Evolutionary conservation across 1,140 invertebrate genomes (phyloP), one percentile per base, ranked within the genome.

Genomic region (Aphaenogaster floridana): DNA sequence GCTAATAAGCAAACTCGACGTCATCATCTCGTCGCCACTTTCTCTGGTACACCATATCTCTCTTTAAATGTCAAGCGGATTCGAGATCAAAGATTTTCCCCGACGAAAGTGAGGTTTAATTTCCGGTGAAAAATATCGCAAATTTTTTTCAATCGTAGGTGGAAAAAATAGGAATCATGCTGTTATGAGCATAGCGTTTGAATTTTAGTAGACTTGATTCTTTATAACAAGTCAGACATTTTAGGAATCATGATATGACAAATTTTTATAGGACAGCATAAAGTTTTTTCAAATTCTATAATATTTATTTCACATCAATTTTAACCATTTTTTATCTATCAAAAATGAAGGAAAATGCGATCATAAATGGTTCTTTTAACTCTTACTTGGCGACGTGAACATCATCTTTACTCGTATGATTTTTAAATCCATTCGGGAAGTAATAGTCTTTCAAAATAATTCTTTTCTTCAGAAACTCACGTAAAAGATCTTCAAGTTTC

Each of bases 1-100:
- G 92, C 94, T 95, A 42, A 54, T 88, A 90, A 90, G 86, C 66
- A 17, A 74, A 21, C 50, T 11, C 66, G 48, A 59, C 50, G 50
- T 59, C 72, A 69, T 72, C 68, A 48, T 59, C 59, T 83, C n/a
- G 42, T 64, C 36, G 68, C 54, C 42, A 61, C 61, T 77, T 79
- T 86, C 48, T 80, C 84, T 68, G 48, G 36, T 86, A 66, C 28
- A 61, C 21, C 68, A 39, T 83, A 72, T 61, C 69, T 83, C 21
- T 72, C 28, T 72, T 48, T 69, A 76, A 76, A 76, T 84, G 69
- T 84, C 80, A 61, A 36, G 28, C 17, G n/a, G 48, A 80, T 80
- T 54, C 21, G 9, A 84, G 80, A 74, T 76, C 52, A 76, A 74
- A 84, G 54, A 61, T 84, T 84, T 84, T 61, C 54, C 54, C 54